phyloP scores from a whole-genome alignment of 2,113 vertebrate genomes.

The Sterna hirundo region DNA sequence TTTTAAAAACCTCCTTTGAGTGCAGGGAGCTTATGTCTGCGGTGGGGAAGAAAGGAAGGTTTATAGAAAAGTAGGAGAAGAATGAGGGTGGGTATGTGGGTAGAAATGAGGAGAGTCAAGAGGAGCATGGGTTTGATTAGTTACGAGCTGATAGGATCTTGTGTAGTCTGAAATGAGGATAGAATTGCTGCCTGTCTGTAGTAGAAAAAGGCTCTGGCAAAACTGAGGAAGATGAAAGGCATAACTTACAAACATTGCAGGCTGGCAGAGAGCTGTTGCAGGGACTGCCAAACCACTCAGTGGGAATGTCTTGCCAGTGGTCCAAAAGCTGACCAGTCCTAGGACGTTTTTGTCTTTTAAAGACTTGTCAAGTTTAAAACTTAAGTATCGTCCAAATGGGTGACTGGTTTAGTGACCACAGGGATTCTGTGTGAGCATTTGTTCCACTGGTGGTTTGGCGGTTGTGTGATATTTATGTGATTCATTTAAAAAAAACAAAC shows the following conservation, averaged over 20 bases:
- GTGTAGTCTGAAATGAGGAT: neutral
- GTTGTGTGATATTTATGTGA: neutral
- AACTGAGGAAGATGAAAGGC: neutral
- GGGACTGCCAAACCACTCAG: neutral
- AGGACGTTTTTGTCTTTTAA: neutral
- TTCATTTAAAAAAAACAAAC: neutral
- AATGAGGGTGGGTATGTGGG: neutral
- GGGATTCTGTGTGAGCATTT: neutral
- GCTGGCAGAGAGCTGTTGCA: neutral
- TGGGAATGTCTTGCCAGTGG: neutral
- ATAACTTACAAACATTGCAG: neutral
- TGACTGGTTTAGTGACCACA: accelerated
- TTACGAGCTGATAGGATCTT: neutral
- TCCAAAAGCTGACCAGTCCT: neutral
- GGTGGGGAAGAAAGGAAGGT: neutral
- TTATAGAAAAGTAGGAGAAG: neutral
- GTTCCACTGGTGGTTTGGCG: neutral
- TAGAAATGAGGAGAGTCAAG: neutral
- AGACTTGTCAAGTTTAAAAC: neutral
- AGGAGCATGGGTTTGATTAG: neutral
- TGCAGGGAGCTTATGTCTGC: neutral
- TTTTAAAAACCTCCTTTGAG: neutral
- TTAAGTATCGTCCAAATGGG: neutral
- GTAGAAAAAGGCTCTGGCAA: neutral
- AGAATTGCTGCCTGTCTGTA: neutral